Conservation (phyloP, 2,113 vertebrate genomes). For the human (Homo sapiens) region DNA sequence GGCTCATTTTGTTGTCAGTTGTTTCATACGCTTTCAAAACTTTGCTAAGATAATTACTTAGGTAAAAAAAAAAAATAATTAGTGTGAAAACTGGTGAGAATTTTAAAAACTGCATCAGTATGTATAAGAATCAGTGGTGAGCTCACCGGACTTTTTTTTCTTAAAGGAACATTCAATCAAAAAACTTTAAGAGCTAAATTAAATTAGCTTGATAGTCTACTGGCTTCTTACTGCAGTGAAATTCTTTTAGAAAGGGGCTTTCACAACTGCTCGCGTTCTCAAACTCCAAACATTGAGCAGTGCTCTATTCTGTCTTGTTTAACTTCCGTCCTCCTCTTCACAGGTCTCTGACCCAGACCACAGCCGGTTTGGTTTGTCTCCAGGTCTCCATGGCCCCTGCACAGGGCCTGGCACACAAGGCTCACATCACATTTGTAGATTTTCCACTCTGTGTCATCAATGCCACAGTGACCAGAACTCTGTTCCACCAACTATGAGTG, state of each 20-base stretch:
- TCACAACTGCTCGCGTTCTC: neutral
- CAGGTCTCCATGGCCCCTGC: neutral
- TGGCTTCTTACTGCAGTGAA: neutral
- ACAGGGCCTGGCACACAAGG: neutral
- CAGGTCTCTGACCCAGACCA: neutral
- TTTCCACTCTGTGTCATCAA: neutral
- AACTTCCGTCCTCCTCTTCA: neutral
- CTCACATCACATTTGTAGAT: neutral
- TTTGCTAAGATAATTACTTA: conserved; percentile 27
- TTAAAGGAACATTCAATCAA: neutral
- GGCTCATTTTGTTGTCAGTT: neutral
- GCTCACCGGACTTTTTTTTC: neutral
- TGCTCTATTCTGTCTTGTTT: neutral
- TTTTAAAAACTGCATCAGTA: neutral
- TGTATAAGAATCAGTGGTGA: neutral
- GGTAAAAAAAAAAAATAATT: neutral
- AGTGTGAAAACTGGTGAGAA: neutral
- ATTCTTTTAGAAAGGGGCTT: neutral
- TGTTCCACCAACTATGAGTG: neutral
- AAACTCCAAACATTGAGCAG: neutral
- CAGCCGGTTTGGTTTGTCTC: neutral
- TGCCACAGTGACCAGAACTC: neutral
- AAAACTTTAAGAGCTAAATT: neutral
- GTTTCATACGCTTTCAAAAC: conserved; percentile 32
- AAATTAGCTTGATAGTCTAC: fast-evolving